Evolutionary conservation across 2,888 invertebrate species (phyloP).

Genomic region (Drosophila affinis): DNA sequence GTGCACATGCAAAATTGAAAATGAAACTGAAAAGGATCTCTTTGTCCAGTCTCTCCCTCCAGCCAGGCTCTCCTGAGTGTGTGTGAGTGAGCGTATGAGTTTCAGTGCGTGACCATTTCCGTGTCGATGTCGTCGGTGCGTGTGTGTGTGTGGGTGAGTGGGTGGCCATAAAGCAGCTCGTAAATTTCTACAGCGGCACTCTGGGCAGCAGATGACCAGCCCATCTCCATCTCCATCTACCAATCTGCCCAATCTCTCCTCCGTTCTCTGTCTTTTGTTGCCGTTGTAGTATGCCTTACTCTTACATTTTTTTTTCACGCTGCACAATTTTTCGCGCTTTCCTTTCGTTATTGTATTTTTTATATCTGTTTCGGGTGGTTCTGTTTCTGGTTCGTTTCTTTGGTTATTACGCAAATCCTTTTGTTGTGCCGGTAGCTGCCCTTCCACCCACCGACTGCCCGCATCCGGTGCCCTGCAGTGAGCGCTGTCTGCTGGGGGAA

Average conservation of each 20-base stretch:
- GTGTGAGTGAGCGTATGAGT: constrained; percentile 4
- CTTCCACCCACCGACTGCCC: constrained; percentile 20
- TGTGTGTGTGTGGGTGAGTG: background rate
- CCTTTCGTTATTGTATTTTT: constrained; percentile 22
- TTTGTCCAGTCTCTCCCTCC: background rate
- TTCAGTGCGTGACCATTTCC: constrained; percentile 19
- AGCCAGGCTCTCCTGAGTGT: background rate
- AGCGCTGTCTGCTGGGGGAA: background rate
- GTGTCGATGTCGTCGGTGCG: background rate
- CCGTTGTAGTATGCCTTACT: constrained; percentile 32
- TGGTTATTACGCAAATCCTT: constrained; percentile 73
- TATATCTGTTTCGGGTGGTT: constrained; percentile 24
- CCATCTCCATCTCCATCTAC: constrained; percentile 12
- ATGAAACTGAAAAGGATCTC: background rate
- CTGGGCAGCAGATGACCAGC: constrained; percentile 50
- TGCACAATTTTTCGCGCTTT: constrained; percentile 28
- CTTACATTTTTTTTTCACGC: constrained; percentile 32
- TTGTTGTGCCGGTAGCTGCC: constrained; percentile 39
- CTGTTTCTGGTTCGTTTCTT: constrained; percentile 46
- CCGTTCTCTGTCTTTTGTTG: background rate
- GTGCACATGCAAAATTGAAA: background rate
- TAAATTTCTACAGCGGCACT: constrained; percentile 63
- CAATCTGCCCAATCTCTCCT: background rate
- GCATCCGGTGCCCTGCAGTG: constrained; percentile 11
- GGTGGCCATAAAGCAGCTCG: constrained; percentile 68